A percentile compares a stretch with the other conserved stretches of the same genome.
Evolutionary conservation across 1,140 invertebrate species (phyloP).

Genomic region (Eriocheir sinensis): DNA sequence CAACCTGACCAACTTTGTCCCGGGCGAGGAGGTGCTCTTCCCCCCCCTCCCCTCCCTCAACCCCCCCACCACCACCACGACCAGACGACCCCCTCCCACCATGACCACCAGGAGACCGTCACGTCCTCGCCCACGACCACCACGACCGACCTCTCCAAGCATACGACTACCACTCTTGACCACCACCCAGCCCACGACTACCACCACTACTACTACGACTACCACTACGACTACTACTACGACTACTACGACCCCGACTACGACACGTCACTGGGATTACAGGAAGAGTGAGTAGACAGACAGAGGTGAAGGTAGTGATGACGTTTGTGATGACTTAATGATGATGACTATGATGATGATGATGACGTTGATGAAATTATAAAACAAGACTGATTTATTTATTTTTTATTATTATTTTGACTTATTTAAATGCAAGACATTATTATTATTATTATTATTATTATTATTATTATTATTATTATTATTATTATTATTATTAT

Average conservation of each 20-base stretch:
- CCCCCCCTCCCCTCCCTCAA: neutral
- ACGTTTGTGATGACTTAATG: neutral
- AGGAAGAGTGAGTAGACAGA: constrained; percentile 85
- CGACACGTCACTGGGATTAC: constrained; percentile 82
- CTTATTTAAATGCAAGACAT: too few relatives aligned
- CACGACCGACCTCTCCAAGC: neutral
- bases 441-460: too few relatives aligned
- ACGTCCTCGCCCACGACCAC: neutral
- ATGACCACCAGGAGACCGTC: neutral
- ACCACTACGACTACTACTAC: constrained; percentile 65
- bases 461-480: too few relatives aligned
- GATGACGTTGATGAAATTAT: too few relatives aligned
- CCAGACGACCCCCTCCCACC: constrained; percentile 28
- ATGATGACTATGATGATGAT: neutral
- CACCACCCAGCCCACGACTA: constrained; percentile 62
- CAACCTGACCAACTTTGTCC: constrained; percentile 59
- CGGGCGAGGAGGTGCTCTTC: constrained; percentile 40
- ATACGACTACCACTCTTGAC: constrained; percentile 17
- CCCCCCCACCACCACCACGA: constrained; percentile 35
- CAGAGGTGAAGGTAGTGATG: neutral
- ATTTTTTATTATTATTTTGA: too few relatives aligned
- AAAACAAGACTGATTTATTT: too few relatives aligned
- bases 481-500: too few relatives aligned
- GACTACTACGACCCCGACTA: constrained; percentile 56
- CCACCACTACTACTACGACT: constrained; percentile 29